phyloP scores from a whole-genome alignment of 2,797 vertebrate species.

The Aphelocoma californica region DNA sequence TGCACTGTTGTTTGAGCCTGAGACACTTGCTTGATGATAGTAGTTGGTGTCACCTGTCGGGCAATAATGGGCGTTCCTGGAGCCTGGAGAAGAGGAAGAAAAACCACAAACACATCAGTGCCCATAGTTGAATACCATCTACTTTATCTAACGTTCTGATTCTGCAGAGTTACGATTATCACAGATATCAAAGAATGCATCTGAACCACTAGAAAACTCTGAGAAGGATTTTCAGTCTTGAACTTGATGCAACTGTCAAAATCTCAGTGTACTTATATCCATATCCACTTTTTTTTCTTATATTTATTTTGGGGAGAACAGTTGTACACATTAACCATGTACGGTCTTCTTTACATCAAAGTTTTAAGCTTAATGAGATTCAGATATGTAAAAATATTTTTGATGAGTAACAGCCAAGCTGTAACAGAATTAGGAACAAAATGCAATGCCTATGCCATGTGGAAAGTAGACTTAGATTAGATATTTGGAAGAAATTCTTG shows the following conservation, averaged over 20 bases:
- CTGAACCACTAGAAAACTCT: neutral
- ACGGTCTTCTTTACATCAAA: neutral
- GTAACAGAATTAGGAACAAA: neutral
- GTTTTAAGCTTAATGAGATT: neutral
- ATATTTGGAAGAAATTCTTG: neutral
- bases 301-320: neutral
- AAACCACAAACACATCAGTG: neutral
- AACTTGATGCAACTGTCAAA: neutral
- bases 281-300: neutral
- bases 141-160: neutral
- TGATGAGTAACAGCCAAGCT: neutral
- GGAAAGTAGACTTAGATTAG: neutral
- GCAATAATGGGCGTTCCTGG: conserved; percentile 86
- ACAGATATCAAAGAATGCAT: neutral
- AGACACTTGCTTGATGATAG: conserved; percentile 90
- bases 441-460: neutral
- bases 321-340: neutral
- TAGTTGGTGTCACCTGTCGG: conserved; percentile 87
- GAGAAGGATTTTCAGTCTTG: neutral
- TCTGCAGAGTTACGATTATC: neutral
- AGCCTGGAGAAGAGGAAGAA: conserved; percentile 73
- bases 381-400: conserved; percentile 6
- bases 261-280: neutral
- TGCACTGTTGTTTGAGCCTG: conserved; percentile 85
- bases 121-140: neutral